Percentiles rank a stretch among this genome's conserved stretches.
Evolutionary conservation across 2,888 invertebrate species (phyloP).

Genomic region (Odontomyia ornata): DNA sequence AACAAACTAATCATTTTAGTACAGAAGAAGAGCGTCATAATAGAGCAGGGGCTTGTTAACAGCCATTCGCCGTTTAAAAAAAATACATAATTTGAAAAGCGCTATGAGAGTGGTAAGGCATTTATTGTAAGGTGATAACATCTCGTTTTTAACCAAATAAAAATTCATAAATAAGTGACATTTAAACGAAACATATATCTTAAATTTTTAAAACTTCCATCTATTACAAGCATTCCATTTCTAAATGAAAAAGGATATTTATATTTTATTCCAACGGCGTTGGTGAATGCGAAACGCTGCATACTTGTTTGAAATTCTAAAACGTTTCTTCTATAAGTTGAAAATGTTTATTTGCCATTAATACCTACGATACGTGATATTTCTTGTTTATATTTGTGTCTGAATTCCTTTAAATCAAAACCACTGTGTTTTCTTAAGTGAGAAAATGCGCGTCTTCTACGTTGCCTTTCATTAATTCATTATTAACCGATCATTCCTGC

Average conservation of each 20-base stretch:
- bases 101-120: no score
- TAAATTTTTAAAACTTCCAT: background rate
- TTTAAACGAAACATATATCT: background rate
- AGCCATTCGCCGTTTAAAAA: no score
- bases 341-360: background rate
- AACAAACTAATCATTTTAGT: background rate
- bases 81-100: no score
- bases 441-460: slow-evolving; percentile 7
- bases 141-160: background rate
- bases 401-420: slow-evolving; percentile 14
- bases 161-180: slow-evolving; percentile 14
- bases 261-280: background rate
- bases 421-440: slow-evolving; percentile 2
- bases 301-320: background rate
- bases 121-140: background rate
- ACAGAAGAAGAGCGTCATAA: no score
- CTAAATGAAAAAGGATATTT: slow-evolving; percentile 7
- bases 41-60: no score
- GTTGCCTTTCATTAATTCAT: background rate
- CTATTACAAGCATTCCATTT: background rate
- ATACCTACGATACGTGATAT: background rate
- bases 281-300: background rate
- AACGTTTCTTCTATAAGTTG: background rate
- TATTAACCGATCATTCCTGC: background rate
- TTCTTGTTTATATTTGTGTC: background rate